Evolutionary conservation across 2,888 invertebrate genomes (phyloP).

Genomic region (Uropetala carovei): DNA sequence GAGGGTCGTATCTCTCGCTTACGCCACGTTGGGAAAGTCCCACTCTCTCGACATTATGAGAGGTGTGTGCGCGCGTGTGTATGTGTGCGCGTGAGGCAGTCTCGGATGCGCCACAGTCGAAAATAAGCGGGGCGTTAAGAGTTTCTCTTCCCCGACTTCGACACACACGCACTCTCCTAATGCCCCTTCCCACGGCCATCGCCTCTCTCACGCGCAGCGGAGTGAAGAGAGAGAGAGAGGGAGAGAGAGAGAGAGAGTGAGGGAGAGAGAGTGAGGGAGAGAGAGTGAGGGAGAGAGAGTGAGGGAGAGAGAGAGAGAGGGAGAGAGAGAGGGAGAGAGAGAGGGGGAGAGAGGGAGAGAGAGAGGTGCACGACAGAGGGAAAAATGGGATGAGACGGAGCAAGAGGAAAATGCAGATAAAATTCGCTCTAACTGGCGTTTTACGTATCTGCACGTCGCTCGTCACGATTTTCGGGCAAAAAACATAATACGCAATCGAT

Average conservation of each 20-base stretch:
- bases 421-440: too few species aligned
- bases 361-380: not conserved
- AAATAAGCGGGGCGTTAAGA: slow-evolving; percentile 15
- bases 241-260: not conserved
- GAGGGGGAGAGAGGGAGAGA: not conserved
- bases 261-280: not conserved
- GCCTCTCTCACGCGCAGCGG: not conserved
- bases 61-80: not conserved
- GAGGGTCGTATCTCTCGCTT: slow-evolving; percentile 14
- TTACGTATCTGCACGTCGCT: too few species aligned
- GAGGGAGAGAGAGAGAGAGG: not conserved
- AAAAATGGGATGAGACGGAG: too few species aligned
- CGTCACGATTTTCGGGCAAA: too few species aligned
- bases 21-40: slow-evolving; percentile 26
- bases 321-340: not conserved
- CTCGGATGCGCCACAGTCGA: slow-evolving; percentile 14
- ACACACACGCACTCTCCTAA: not conserved
- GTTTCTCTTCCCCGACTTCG: slow-evolving; percentile 4
- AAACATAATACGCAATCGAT: too few species aligned
- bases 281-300: not conserved
- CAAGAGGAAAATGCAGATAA: too few species aligned
- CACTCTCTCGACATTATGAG: not conserved
- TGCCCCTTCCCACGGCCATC: not conserved
- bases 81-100: not conserved
- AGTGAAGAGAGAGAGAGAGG: not conserved